Percentiles rank a stretch among this genome's conserved stretches.
Evolutionary conservation across 2,888 invertebrate genomes (phyloP).

Genomic region (Tuta absoluta): DNA sequence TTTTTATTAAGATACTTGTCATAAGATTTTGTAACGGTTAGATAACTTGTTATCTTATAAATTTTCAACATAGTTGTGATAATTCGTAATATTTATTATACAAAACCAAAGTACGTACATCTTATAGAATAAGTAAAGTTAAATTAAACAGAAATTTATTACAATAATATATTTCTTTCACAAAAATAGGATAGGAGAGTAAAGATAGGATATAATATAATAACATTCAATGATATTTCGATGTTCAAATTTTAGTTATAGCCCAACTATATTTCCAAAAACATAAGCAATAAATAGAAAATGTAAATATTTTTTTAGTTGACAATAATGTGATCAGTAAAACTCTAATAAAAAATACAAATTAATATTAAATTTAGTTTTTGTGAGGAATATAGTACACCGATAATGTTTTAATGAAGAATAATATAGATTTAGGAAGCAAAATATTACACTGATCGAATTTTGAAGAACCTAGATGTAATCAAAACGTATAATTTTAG

Average conservation of each 20-base stretch:
- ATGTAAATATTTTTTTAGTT: neutral
- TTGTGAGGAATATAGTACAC: no score
- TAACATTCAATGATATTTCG: neutral
- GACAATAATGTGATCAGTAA: no score
- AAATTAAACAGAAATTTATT: neutral
- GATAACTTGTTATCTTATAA: conserved; percentile 68
- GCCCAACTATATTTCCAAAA: neutral
- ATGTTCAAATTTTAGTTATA: neutral
- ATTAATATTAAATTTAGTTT: no score
- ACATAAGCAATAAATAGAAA: neutral
- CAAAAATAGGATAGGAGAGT: conserved; percentile 1
- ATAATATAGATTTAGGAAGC: no score
- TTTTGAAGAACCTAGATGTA: neutral
- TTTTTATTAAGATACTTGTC: conserved; percentile 71
- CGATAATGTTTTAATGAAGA: no score
- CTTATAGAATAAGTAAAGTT: neutral
- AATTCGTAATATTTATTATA: conserved; percentile 48
- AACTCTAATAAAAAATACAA: no score
- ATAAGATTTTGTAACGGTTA: conserved; percentile 78
- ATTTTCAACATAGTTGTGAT: conserved; percentile 58
- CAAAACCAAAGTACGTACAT: conserved; percentile 35
- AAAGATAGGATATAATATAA: neutral
- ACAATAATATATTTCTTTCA: conserved; percentile 7
- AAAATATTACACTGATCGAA: neutral
- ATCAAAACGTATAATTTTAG: neutral